phyloP scores from a whole-genome alignment of 2,888 invertebrate genomes.

The Peribatodes rhomboidaria region DNA sequence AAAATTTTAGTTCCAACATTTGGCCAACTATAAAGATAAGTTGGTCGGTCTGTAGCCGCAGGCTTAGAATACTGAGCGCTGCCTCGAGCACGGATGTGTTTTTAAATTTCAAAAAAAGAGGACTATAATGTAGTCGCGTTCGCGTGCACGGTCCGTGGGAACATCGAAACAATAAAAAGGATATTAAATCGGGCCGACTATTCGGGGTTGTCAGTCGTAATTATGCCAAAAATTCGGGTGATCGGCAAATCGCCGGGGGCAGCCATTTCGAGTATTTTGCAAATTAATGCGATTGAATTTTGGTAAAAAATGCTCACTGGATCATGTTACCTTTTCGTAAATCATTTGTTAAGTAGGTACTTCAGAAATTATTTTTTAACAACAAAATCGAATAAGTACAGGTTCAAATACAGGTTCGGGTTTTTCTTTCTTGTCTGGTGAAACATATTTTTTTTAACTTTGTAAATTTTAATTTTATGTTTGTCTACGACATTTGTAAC shows the following conservation, averaged over 20 bases:
- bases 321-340: background rate
- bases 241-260: slow-evolving; percentile 54
- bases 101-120: slow-evolving; percentile 57
- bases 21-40: background rate
- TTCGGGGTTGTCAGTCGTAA: slow-evolving; percentile 65
- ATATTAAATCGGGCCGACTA: slow-evolving; percentile 64
- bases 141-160: slow-evolving; percentile 81
- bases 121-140: slow-evolving; percentile 64
- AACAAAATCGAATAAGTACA: no score
- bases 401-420: no score
- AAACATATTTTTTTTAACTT: no score
- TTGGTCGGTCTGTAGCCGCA: slow-evolving; percentile 62
- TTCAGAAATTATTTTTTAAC: no score
- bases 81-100: slow-evolving; percentile 79
- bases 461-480: no score
- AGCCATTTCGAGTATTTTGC: slow-evolving; percentile 44
- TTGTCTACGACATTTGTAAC: no score
- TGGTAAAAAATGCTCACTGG: background rate
- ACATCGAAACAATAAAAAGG: slow-evolving; percentile 72
- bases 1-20: background rate
- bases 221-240: slow-evolving; percentile 69
- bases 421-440: no score
- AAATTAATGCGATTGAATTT: slow-evolving; percentile 19
- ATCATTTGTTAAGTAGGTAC: background rate
- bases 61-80: slow-evolving; percentile 30